Evolutionary conservation across 1,140 invertebrate species (phyloP).

Genomic region (Sycophaga agraensis): DNA sequence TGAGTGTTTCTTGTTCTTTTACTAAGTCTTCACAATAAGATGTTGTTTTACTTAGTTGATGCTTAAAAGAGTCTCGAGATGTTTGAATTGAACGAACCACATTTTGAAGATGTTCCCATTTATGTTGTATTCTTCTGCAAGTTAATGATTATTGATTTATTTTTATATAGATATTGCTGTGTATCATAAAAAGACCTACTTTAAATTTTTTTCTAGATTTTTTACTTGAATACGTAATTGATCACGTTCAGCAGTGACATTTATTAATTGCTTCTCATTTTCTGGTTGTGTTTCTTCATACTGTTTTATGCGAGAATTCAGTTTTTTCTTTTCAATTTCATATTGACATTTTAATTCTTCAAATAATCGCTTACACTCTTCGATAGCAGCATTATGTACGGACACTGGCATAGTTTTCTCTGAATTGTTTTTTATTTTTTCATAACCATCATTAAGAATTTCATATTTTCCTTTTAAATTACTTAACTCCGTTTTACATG

Average conservation of each 20-base stretch:
- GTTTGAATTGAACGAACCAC: conserved; percentile 54
- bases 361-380: conserved; percentile 65
- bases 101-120: conserved; percentile 55
- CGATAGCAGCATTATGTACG: conserved; percentile 61
- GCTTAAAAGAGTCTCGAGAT: conserved; percentile 59
- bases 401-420: conserved; percentile 59
- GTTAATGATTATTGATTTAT: conserved; percentile 7
- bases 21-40: conserved; percentile 61
- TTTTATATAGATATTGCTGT: conserved; percentile 4
- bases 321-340: conserved; percentile 59
- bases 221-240: conserved; percentile 53
- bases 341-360: conserved; percentile 67
- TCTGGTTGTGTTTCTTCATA: conserved; percentile 51
- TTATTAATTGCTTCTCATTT: conserved; percentile 50
- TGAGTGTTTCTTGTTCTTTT: conserved; percentile 58
- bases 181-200: conserved; percentile 46
- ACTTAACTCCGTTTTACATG: conserved; percentile 60
- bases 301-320: conserved; percentile 48
- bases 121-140: conserved; percentile 56
- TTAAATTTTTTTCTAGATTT: conserved; percentile 55
- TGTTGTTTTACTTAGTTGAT: conserved; percentile 61
- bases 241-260: conserved; percentile 53
- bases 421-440: conserved; percentile 58
- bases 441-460: conserved; percentile 55
- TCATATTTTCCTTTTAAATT: conserved; percentile 61